Percentiles rank a stretch among this genome's conserved stretches.
Evolutionary conservation across 2,888 invertebrate species (phyloP).

Genomic region (Rhagophthalmus giganteus): DNA sequence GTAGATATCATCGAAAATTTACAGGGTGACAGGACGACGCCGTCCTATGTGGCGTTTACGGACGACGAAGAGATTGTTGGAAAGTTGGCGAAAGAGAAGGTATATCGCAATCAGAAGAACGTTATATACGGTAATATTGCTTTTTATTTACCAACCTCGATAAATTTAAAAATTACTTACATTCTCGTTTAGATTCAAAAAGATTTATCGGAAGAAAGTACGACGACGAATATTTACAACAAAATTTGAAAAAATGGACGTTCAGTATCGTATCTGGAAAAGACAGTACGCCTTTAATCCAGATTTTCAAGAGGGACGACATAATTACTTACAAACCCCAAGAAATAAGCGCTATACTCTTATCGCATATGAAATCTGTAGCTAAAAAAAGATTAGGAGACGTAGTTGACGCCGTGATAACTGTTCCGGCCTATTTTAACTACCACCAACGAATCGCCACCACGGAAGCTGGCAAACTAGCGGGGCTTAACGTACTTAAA

Average conservation of each 20-base stretch:
- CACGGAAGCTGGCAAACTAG: slow-evolving; percentile 30
- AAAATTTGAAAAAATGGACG: slow-evolving; percentile 30
- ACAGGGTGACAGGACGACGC: slow-evolving; percentile 24
- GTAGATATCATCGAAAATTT: slow-evolving; percentile 22
- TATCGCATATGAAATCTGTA: slow-evolving; percentile 26
- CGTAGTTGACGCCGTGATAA: slow-evolving; percentile 33
- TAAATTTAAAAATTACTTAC: too few species aligned
- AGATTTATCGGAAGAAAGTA: slow-evolving; percentile 37
- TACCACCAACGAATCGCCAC: slow-evolving; percentile 34
- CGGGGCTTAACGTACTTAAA: slow-evolving; percentile 31
- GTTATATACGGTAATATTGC: slow-evolving; percentile 17
- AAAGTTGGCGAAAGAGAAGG: slow-evolving; percentile 20
- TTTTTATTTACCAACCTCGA: too few species aligned
- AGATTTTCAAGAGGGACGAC: slow-evolving; percentile 11
- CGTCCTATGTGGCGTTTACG: slow-evolving; percentile 26
- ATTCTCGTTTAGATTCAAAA: slow-evolving; percentile 38
- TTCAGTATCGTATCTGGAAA: slow-evolving; percentile 30
- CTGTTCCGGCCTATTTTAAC: slow-evolving; percentile 38
- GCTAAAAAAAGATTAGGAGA: slow-evolving; percentile 18
- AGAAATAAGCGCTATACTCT: slow-evolving; percentile 30
- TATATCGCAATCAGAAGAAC: slow-evolving; percentile 20
- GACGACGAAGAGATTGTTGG: slow-evolving; percentile 22
- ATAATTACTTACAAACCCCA: slow-evolving; percentile 25
- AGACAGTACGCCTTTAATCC: slow-evolving; percentile 25
- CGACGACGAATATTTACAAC: slow-evolving; percentile 33